Percentiles rank a stretch among this genome's conserved stretches.
These are phyloP conservation scores for Miniopterus natalensis DNA, from an alignment of 2,113 vertebrate genomes.

Conservation along the genomic window DNA sequence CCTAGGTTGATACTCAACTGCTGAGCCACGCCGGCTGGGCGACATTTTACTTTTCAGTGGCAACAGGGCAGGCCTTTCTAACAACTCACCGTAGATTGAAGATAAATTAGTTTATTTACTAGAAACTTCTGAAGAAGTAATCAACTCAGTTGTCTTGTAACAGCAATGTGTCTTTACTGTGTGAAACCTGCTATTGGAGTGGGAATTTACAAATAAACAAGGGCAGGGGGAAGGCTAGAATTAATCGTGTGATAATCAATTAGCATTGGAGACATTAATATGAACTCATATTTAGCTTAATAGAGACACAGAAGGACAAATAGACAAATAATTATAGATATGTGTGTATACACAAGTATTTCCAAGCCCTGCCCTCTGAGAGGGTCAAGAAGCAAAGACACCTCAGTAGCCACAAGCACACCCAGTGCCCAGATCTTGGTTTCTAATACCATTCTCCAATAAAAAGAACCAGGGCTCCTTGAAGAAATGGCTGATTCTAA, in stretches of 20 bases:
- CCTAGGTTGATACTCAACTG: no score
- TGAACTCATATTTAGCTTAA: background rate
- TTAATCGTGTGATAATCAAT: background rate
- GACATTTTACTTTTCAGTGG: background rate
- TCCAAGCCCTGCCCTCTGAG: background rate
- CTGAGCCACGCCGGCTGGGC: no score
- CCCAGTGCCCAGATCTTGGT: background rate
- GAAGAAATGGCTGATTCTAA: background rate
- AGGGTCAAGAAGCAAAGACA: background rate
- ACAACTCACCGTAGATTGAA: background rate
- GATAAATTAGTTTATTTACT: background rate
- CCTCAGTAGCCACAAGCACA: background rate
- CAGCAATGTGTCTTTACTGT: background rate
- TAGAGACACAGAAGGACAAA: background rate
- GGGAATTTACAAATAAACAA: background rate
- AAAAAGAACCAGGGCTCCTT: background rate
- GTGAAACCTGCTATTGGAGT: background rate
- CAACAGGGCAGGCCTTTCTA: background rate
- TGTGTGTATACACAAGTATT: background rate
- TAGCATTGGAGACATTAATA: background rate
- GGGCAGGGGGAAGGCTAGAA: background rate
- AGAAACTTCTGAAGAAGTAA: background rate
- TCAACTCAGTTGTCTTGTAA: background rate
- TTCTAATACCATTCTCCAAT: background rate
- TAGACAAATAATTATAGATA: background rate